Conservation (phyloP, 2,113 vertebrate species). For the Corythaeola cristata region DNA sequence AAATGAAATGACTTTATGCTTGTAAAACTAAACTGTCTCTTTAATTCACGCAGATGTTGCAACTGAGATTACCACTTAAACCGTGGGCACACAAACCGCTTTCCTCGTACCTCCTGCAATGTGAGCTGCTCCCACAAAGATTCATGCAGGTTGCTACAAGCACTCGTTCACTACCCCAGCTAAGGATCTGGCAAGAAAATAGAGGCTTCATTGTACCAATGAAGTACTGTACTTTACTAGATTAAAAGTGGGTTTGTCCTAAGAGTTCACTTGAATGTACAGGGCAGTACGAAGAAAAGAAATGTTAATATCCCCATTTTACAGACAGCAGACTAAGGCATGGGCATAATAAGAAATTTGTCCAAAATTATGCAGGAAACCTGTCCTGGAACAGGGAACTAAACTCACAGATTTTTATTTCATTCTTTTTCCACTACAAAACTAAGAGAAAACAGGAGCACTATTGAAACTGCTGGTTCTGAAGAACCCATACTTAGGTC, state of each 20-base stretch:
- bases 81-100: neutral
- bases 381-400: neutral
- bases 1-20: neutral
- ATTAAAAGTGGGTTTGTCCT: neutral
- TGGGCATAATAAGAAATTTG: neutral
- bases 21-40: neutral
- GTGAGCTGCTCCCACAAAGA: neutral
- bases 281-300: neutral
- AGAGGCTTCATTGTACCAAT: neutral
- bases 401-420: neutral
- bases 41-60: neutral
- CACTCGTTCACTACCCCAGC: neutral
- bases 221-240: neutral
- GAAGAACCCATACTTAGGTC: neutral
- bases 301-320: neutral
- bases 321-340: neutral
- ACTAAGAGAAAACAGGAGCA: neutral
- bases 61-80: neutral
- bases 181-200: constrained; percentile 13
- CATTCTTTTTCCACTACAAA: neutral
- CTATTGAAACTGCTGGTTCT: neutral
- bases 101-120: neutral
- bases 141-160: constrained; percentile 12
- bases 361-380: neutral
- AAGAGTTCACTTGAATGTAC: neutral